phyloP scores from a whole-genome alignment of 2,113 vertebrate genomes.

The Plecturocebus donacophilus region DNA sequence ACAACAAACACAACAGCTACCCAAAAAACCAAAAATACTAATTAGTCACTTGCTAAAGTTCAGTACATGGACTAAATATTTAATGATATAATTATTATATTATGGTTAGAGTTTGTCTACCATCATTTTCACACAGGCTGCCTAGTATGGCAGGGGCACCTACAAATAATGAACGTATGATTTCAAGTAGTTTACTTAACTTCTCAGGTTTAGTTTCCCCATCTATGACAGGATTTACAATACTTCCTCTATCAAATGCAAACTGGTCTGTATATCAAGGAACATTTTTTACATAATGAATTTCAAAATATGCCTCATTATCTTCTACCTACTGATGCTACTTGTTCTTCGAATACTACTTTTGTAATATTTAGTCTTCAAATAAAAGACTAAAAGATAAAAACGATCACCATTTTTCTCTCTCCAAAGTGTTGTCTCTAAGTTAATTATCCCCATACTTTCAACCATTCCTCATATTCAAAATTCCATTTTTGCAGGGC shows the following conservation, averaged over 20 bases:
- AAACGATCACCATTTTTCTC: neutral
- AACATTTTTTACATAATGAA: conserved; percentile 13
- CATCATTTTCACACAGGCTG: conserved; percentile 22
- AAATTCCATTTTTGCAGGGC: neutral
- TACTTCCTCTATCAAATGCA: conserved; percentile 4
- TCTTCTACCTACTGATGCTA: neutral
- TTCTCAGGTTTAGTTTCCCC: neutral
- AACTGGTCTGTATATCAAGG: neutral
- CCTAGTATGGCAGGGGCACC: neutral
- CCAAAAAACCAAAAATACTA: conserved; percentile 58
- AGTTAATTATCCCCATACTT: conserved; percentile 3
- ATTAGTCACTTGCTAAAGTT: conserved; percentile 50
- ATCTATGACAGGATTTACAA: conserved; percentile 23
- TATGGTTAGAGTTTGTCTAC: neutral
- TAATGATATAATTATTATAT: neutral
- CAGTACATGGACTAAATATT: conserved; percentile 39
- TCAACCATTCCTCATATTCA: conserved; percentile 25
- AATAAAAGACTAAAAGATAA: conserved; percentile 55
- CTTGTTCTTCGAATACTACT: conserved; percentile 40
- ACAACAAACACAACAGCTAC: conserved; percentile 98
- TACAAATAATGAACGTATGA: conserved; percentile 33
- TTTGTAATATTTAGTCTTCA: neutral
- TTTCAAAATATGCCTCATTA: conserved; percentile 31
- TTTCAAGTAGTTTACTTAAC: conserved; percentile 17
- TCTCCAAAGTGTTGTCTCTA: conserved; percentile 22